These are phyloP conservation scores for Zoanthus solanderi DNA, from an alignment of 92 coral and sea anemone genomes.

Conservation along the genomic window DNA sequence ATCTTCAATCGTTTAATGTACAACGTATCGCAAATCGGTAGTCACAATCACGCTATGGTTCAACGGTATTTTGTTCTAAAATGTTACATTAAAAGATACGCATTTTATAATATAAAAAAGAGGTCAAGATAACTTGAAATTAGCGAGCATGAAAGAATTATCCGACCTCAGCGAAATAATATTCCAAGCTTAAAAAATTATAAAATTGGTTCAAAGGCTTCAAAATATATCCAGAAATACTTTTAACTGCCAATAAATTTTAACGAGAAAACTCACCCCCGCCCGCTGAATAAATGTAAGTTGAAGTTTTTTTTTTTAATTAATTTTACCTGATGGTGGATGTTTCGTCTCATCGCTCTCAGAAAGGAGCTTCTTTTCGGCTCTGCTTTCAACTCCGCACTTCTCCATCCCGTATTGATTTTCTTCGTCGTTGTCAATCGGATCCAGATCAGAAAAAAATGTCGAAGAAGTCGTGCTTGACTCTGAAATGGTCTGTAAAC, in stretches of 20 bases:
- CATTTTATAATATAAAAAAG: background rate
- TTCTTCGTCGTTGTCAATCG: conserved; percentile 52
- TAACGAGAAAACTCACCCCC: conserved; percentile 36
- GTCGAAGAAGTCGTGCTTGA: conserved; percentile 82
- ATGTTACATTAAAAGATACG: background rate
- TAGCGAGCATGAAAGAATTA: background rate
- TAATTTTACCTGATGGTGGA: conserved; percentile 66
- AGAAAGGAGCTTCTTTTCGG: conserved; percentile 45
- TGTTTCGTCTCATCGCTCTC: conserved; percentile 54
- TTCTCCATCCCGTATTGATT: conserved; percentile 14
- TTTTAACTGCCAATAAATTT: background rate
- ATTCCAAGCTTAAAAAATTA: no score
- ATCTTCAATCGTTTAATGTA: conserved; percentile 10
- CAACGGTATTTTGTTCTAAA: background rate
- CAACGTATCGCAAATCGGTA: background rate
- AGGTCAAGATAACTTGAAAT: background rate
- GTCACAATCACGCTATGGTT: background rate
- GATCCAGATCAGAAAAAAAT: conserved; percentile 70
- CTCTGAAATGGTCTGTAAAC: conserved; percentile 79
- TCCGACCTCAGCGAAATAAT: no score
- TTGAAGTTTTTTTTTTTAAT: background rate
- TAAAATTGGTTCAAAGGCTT: background rate
- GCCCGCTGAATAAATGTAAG: conserved; percentile 25
- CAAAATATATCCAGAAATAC: background rate
- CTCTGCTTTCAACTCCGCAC: conserved; percentile 18